phyloP scores from a whole-genome alignment of 2,888 invertebrate species.

The Drosophila affinis region DNA sequence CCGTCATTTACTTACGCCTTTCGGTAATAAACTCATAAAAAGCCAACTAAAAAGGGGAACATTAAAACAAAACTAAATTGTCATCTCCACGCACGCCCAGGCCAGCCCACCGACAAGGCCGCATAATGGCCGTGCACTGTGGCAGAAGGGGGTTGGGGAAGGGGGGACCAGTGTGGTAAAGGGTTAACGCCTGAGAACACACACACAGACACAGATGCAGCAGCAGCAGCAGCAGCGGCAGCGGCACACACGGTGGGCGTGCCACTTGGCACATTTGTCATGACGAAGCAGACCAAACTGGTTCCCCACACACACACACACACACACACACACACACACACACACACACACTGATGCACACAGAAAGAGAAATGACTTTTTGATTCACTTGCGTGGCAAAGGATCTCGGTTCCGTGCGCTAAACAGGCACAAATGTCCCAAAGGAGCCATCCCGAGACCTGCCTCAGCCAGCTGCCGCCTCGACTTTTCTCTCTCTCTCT shows the following conservation, averaged over 20 bases:
- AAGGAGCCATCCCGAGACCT: constrained; percentile 51
- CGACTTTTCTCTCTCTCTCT: neutral
- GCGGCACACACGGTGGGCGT: constrained; percentile 60
- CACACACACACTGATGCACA: constrained; percentile 1
- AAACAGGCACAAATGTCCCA: constrained; percentile 58
- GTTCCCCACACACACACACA: constrained; percentile 29
- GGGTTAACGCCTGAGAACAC: constrained; percentile 49
- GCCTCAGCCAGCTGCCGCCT: too few relatives aligned
- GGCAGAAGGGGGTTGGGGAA: constrained; percentile 16
- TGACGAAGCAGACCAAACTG: constrained; percentile 48
- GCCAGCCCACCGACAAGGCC: constrained; percentile 63
- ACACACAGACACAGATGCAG: constrained; percentile 35
- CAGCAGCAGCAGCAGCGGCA: neutral
- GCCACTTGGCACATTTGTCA: constrained; percentile 67
- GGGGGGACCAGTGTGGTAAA: constrained; percentile 22
- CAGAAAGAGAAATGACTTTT: constrained; percentile 68
- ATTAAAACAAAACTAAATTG: constrained; percentile 77
- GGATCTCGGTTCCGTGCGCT: constrained; percentile 14
- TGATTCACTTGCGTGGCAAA: constrained; percentile 64
- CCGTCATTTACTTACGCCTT: constrained; percentile 51
- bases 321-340: neutral
- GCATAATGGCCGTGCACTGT: constrained; percentile 65
- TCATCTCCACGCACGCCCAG: constrained; percentile 58
- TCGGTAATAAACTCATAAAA: constrained; percentile 78
- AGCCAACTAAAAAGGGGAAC: constrained; percentile 61